Base-by-base conservation (phyloP, 1,140 invertebrate species). In the Drosophila kohkoa region DNA sequence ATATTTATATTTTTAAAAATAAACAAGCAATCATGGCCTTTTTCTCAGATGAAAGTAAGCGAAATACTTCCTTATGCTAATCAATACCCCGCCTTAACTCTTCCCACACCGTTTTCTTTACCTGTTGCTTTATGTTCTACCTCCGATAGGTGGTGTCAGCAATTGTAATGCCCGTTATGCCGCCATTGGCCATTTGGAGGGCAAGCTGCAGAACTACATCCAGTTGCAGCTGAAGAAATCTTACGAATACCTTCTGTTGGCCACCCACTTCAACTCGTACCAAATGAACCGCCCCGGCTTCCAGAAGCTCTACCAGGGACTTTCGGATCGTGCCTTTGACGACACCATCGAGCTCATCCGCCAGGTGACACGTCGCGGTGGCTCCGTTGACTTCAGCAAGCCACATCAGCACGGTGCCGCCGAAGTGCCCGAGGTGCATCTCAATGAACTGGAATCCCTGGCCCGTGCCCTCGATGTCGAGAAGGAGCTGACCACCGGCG, bases 191-290 rank as follows among this genome's bases (percentile, higher is more conserved):
- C 93, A 96, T 55, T 90, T 93, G 16, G 88, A 95, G 77, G 69
- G 64, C 41, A 77, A 90, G 65, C 25, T 92, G n/a, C 82, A 92
- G 73, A 92, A 93, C 7, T 96, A 95, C 81, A 94, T 94, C 5
- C 95, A 95, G 77, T 92, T 94, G 10, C 95, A 97, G 75, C 92
- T 97, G 52, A 93, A 94, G 38, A 93, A 94, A 11, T 97, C 96
- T 8, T 96, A 96, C 71, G 94, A 97, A 64, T 97, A 95, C 75
- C 93, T 97, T 11, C 90, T 97, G 2, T 94, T 96, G 92, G 94
- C 96, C 6, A 95, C 95, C 1, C 95, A 96, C 91, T 97, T 96
- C 92, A 95, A 95, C 54, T 96, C 96, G 80, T 97, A 96, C 90
- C 94, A 96, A 81, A 95, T 94, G 52, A 96, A 96, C 92, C 93